Evolutionary conservation across 2,113 vertebrate genomes (phyloP), one percentile per base, ranked within the genome.

Genomic region (Otolemur garnettii): DNA sequence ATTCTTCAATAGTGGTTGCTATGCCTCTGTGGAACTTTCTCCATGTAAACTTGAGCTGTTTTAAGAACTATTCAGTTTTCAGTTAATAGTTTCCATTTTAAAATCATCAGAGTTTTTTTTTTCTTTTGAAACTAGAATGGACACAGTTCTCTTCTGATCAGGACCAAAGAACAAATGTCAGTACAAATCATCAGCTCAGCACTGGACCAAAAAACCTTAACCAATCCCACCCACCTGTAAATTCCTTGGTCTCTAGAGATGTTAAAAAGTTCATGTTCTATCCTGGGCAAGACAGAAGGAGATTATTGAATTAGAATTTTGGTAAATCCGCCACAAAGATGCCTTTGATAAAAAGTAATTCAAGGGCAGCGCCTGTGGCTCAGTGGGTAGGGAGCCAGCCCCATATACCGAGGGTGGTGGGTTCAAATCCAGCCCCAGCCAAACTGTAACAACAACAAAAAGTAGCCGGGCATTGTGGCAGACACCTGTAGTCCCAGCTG

Each of bases 31-130:
- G 30, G 30, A 92, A 78, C 28, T 71, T 72, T 78, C 55, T 50
- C 66, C n/a, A n/a, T 19, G 10, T 80, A 90, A 83, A 87, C 18
- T 86, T 90, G 13, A 75, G 6, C 60, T 79, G 19, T 89, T 93
- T 91, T 82, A 88, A 69, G 59, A 86, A 74, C 55, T 79, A 69
- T 6, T 79, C 33, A 45, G 53, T 45, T 90, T 95, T 72, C 38
- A 93, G 62, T 91, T 93, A 89, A 77, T 2, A 75, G 75, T 84
- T 90, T 93, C 92, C 53, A 92, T 60, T 88, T 87, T 80, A 85
- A 92, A 77, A 94, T 60, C 85, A 84, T 22, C 72, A 38, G 33
- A 14, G 12, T 26, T 75, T 77, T 82, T 53, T 38, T 38, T 38
- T 82, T 53, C 4, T 38, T 38, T 64, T 68, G 8, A 42, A 81